These are phyloP conservation scores for Cliona cf. orientalis DNA, from an alignment of 37 sponge, comb jelly and placozoan genomes.

Conservation along the genomic window DNA sequence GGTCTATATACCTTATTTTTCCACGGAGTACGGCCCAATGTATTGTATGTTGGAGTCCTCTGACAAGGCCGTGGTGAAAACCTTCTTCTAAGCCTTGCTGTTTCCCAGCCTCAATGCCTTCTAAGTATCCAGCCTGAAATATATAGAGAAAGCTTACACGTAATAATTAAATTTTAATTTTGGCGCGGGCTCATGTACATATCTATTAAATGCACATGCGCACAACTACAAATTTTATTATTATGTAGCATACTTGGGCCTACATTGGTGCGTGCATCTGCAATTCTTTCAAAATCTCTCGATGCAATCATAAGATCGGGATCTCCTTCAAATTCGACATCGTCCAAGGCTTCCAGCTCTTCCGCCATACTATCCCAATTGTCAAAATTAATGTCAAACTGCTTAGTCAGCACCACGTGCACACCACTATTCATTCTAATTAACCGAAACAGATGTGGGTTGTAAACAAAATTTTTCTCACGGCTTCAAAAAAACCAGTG, in stretches of 20 bases:
- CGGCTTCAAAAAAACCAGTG: too few species aligned
- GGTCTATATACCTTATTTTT: slow-evolving; percentile 5
- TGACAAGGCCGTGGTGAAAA: slow-evolving; percentile 9
- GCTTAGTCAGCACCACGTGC: neutral
- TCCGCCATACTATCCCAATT: neutral
- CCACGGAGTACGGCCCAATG: slow-evolving; percentile 28
- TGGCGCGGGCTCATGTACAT: too few species aligned
- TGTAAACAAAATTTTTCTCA: too few species aligned
- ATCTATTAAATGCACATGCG: too few species aligned
- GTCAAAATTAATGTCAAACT: neutral
- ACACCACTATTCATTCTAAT: slow-evolving; percentile 26
- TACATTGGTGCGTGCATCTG: slow-evolving; percentile 10
- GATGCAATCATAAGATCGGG: slow-evolving; percentile 19
- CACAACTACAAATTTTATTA: too few species aligned
- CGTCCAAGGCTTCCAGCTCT: neutral
- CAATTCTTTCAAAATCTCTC: slow-evolving; percentile 28
- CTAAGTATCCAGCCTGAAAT: slow-evolving; percentile 41
- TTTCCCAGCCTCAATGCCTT: slow-evolving; percentile 37
- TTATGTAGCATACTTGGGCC: too few species aligned
- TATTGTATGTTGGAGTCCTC: neutral
- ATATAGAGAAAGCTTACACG: neutral
- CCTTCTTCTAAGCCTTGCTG: slow-evolving; percentile 11
- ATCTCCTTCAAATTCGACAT: slow-evolving; percentile 20
- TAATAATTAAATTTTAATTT: neutral
- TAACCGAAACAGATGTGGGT: slow-evolving; percentile 7